Conservation (phyloP, 2,888 invertebrate genomes). For the Dromius quadrimaculatus region DNA sequence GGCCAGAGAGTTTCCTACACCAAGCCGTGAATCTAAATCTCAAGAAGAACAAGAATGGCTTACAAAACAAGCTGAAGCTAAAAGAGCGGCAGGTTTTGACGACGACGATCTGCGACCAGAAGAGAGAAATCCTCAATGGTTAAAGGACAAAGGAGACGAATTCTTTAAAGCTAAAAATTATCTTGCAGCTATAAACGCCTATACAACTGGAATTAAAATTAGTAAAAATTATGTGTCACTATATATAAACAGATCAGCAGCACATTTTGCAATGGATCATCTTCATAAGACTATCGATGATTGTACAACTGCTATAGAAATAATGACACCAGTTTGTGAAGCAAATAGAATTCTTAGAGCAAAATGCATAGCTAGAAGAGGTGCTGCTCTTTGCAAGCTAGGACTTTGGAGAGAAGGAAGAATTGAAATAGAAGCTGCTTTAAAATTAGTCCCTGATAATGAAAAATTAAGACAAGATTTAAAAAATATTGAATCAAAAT, state of each 20-base stretch:
- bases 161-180: slow-evolving; percentile 82
- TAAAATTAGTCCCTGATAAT: slow-evolving; percentile 75
- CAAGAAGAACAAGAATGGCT: slow-evolving; percentile 85
- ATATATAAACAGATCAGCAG: slow-evolving; percentile 82
- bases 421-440: slow-evolving; percentile 80
- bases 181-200: slow-evolving; percentile 85
- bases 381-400: slow-evolving; percentile 78
- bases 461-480: slow-evolving; percentile 73
- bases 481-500: slow-evolving; percentile 40
- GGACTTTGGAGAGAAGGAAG: slow-evolving; percentile 79
- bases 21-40: slow-evolving; percentile 79
- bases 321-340: slow-evolving; percentile 79
- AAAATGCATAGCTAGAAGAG: slow-evolving; percentile 80
- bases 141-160: slow-evolving; percentile 84
- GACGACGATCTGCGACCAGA: slow-evolving; percentile 81
- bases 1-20: slow-evolving; percentile 83
- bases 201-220: slow-evolving; percentile 81
- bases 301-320: slow-evolving; percentile 77
- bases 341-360: slow-evolving; percentile 79
- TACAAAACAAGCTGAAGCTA: slow-evolving; percentile 80
- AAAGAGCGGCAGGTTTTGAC: slow-evolving; percentile 77
- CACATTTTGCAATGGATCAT: slow-evolving; percentile 83
- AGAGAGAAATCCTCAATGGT: slow-evolving; percentile 86
- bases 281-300: slow-evolving; percentile 72
- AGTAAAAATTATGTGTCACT: slow-evolving; percentile 79